Base-by-base conservation (phyloP, 2,113 vertebrate species). In the Salvelinus alpinus region DNA sequence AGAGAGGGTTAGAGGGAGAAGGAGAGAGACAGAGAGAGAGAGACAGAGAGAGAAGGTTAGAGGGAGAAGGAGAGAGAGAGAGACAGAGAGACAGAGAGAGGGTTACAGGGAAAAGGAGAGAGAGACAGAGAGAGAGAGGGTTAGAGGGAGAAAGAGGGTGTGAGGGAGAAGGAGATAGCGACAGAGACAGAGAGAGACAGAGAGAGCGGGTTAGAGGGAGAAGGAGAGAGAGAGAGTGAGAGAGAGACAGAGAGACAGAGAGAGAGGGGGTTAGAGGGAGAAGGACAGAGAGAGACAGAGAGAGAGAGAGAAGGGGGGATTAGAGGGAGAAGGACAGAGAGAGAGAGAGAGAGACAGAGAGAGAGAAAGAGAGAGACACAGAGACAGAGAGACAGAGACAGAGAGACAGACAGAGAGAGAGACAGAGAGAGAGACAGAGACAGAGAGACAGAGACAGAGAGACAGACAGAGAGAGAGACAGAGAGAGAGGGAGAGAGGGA, bases 21-120 rank as follows among this genome's bases (percentile, higher is more conserved):
- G 13, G 64, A 73, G 65, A 73, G 64, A 78, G 72, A 73, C 22
- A 79, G 67, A 78, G 65, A 71, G 79, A 77, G 79, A 73, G 67
- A 66, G 65, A 74, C 74, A 34, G 1, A 34, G 31, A 34, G 31
- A 6, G 31, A 6, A 0, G 27, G 27, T 29, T 3, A 34, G 31
- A 34, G 5, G 4, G 31, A 34, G 5, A 34, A 4, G 4, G 31
- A 34, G 31, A 60, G 57, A 60, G 69, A 76, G 2, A 14, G 29
- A 34, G 65, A 54, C 12, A 67, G 13, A 18, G 5, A 27, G 3
- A 51, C 1, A 11, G 16, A 3, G 24, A 25, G 44, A 74, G 54
- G 77, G 48, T 73, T 4, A 59, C 9, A 72, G 54, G 27, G 57
- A 64, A 8, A 62, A 67, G 11, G 65, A 73, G 66, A 78, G 71